These are phyloP conservation scores for Nezara viridula DNA, from an alignment of 2,888 invertebrate genomes.

Conservation along the genomic window DNA sequence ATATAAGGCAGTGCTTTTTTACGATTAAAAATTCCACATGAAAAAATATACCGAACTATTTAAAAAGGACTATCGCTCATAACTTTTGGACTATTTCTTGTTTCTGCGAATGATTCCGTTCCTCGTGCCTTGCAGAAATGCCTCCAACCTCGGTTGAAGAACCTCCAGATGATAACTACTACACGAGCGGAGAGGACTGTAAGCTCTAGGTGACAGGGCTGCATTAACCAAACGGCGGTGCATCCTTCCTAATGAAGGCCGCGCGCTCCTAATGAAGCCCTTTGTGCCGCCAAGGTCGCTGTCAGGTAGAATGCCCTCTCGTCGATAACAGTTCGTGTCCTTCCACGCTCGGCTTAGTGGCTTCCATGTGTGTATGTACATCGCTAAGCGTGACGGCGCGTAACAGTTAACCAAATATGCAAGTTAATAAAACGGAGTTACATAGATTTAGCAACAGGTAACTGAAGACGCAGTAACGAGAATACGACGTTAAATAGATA, in stretches of 20 bases:
- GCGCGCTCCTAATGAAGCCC: conserved; percentile 49
- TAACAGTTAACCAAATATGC: too few relatives aligned
- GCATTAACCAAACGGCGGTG: conserved; percentile 23
- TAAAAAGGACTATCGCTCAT: too few relatives aligned
- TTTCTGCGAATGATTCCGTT: not conserved
- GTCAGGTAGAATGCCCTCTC: conserved; percentile 41
- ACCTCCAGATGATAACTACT: not conserved
- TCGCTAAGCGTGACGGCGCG: too few relatives aligned
- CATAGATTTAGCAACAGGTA: too few relatives aligned
- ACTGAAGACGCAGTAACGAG: too few relatives aligned
- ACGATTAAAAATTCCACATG: too few relatives aligned
- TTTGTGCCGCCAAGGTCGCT: conserved; percentile 50
- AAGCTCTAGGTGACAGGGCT: conserved; percentile 12
- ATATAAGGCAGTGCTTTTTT: too few relatives aligned
- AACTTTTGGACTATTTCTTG: too few relatives aligned
- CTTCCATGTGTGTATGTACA: not conserved
- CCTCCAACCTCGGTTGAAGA: not conserved
- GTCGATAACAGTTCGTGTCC: conserved; percentile 3
- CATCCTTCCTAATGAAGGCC: conserved; percentile 52
- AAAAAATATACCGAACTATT: too few relatives aligned
- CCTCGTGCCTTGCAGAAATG: not conserved
- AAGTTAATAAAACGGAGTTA: too few relatives aligned
- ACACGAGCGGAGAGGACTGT: not conserved
- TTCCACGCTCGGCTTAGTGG: not conserved
- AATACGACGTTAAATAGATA: too few relatives aligned